These are phyloP conservation scores for Clarias fuscus DNA, from an alignment of 2,797 vertebrate species.

Conservation along the genomic window DNA sequence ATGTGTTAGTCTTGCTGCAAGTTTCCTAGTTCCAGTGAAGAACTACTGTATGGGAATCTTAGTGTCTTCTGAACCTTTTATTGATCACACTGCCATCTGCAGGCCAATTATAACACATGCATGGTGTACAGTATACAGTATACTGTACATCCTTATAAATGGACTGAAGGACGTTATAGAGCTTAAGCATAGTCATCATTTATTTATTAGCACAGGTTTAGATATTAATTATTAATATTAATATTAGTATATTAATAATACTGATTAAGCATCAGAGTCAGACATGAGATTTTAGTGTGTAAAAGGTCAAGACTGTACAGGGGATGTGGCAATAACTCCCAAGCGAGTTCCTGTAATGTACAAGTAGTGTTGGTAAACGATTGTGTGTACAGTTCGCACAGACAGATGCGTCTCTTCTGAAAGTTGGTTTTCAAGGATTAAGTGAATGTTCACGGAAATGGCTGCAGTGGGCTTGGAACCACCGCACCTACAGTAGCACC, in stretches of 20 bases:
- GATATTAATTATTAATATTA: too few relatives aligned
- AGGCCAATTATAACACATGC: background rate
- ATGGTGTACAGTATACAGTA: background rate
- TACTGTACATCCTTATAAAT: background rate
- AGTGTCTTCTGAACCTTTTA: background rate
- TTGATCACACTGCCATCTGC: slow-evolving; percentile 12
- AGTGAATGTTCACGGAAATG: too few relatives aligned
- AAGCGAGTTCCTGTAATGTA: too few relatives aligned
- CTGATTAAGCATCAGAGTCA: background rate
- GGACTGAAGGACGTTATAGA: background rate
- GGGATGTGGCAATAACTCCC: too few relatives aligned
- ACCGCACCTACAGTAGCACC: too few relatives aligned
- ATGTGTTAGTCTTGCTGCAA: background rate
- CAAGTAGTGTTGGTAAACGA: too few relatives aligned
- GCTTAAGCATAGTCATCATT: background rate
- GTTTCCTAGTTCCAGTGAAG: background rate
- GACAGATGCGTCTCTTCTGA: too few relatives aligned
- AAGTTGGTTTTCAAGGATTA: too few relatives aligned
- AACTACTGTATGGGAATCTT: background rate
- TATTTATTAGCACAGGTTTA: background rate
- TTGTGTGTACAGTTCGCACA: too few relatives aligned
- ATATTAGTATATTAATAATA: background rate
- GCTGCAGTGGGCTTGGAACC: too few relatives aligned
- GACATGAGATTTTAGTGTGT: background rate
- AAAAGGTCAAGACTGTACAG: background rate